phyloP scores from a whole-genome alignment of 2,797 vertebrate species.

The Pseudochirops corinnae region DNA sequence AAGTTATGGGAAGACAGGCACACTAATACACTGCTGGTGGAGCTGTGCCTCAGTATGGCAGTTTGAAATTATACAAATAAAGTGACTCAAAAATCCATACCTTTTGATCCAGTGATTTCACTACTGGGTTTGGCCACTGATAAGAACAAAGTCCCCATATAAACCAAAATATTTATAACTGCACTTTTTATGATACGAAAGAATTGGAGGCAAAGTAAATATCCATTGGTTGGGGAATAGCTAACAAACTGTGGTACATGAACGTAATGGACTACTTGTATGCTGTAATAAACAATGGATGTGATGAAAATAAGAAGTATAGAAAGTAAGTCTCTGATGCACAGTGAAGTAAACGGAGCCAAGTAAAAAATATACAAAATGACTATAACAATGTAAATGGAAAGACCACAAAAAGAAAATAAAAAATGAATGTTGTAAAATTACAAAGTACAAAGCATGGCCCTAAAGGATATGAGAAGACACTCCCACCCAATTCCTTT shows the following conservation, averaged over 20 bases:
- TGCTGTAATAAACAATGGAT: background rate
- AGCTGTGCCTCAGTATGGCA: background rate
- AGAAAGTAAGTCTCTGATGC: background rate
- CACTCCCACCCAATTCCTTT: background rate
- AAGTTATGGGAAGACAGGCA: background rate
- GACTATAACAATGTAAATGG: background rate
- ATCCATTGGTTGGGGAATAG: background rate
- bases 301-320: background rate
- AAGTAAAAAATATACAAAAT: background rate
- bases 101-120: background rate
- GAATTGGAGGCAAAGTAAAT: background rate
- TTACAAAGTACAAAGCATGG: background rate
- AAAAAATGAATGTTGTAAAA: background rate
- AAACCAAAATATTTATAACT: background rate
- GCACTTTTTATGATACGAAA: background rate
- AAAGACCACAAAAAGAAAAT: background rate
- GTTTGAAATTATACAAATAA: background rate
- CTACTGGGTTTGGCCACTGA: background rate
- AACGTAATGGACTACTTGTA: background rate
- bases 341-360: background rate
- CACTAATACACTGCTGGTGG: background rate
- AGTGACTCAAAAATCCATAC: background rate
- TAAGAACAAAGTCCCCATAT: background rate
- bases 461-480: background rate
- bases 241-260: background rate